Percentiles rank a stretch among this genome's conserved stretches.
These are phyloP conservation scores for Dissostichus mawsoni DNA, from an alignment of 2,113 vertebrate genomes.

Conservation along the genomic window DNA sequence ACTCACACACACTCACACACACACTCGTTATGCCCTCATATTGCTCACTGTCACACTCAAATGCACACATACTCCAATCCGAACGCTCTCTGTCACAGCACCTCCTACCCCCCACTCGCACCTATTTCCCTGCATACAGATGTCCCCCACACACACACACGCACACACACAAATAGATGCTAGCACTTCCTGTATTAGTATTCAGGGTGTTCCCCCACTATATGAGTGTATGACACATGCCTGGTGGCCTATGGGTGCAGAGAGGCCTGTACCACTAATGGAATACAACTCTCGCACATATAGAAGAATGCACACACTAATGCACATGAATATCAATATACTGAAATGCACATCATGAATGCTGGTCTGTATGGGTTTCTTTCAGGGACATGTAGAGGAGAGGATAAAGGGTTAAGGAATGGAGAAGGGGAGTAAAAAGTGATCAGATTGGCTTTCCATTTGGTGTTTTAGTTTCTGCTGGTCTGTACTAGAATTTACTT, in stretches of 20 bases:
- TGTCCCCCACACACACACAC: constrained; percentile 26
- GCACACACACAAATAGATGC: constrained; percentile 24
- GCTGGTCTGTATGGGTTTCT: too few species aligned
- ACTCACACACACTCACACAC: neutral
- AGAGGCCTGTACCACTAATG: constrained; percentile 57
- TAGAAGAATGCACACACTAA: neutral
- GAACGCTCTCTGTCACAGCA: constrained; percentile 44
- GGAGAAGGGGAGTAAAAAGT: too few species aligned
- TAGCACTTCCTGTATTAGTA: constrained; percentile 58
- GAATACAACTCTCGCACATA: constrained; percentile 29
- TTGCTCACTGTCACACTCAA: neutral
- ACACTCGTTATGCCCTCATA: neutral
- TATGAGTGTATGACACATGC: constrained; percentile 45
- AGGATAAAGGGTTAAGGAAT: too few species aligned
- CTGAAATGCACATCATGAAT: too few species aligned
- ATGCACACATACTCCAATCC: constrained; percentile 58
- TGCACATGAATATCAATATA: neutral
- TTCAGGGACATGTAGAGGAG: too few species aligned
- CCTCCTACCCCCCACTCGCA: neutral
- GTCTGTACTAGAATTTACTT: too few species aligned
- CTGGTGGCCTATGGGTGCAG: constrained; percentile 51
- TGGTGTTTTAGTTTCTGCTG: too few species aligned
- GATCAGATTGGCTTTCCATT: too few species aligned
- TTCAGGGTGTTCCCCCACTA: constrained; percentile 54
- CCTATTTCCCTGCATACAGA: constrained; percentile 47